phyloP scores from a whole-genome alignment of 2,113 vertebrate genomes.

The Penelope pileata region DNA sequence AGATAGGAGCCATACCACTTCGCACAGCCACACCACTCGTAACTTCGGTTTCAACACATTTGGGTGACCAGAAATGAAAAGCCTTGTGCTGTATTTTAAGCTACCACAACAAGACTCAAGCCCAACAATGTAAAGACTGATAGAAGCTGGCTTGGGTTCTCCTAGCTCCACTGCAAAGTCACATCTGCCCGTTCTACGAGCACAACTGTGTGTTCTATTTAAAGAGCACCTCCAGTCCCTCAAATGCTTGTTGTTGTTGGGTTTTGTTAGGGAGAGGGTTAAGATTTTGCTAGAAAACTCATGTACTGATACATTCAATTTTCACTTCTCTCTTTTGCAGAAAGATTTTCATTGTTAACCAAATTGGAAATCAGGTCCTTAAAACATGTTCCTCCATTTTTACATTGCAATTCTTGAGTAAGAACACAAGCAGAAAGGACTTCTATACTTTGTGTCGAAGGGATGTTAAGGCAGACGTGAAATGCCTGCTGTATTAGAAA shows the following conservation, averaged over 20 bases:
- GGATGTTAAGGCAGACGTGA: slow-evolving; percentile 2
- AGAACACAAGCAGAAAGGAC: neutral
- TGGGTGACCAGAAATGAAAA: neutral
- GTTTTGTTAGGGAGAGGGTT: neutral
- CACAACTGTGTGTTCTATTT: neutral
- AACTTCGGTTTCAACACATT: neutral
- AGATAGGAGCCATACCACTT: neutral
- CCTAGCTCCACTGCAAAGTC: neutral
- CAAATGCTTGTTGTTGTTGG: neutral
- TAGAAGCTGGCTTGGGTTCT: neutral
- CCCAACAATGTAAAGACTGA: neutral
- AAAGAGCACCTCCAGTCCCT: neutral
- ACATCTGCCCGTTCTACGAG: neutral
- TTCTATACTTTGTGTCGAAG: neutral
- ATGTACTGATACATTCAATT: neutral
- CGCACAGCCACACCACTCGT: neutral
- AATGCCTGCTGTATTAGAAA: neutral
- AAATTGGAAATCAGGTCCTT: neutral
- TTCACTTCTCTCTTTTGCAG: neutral
- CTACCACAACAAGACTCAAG: neutral
- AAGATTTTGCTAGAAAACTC: neutral
- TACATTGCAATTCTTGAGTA: neutral
- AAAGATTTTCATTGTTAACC: neutral
- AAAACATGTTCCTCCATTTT: neutral
- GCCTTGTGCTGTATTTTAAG: neutral